Percentiles rank a stretch among this genome's conserved stretches.
Evolutionary conservation across 2,888 invertebrate species (phyloP).

Genomic region (Dendrolimus pini): DNA sequence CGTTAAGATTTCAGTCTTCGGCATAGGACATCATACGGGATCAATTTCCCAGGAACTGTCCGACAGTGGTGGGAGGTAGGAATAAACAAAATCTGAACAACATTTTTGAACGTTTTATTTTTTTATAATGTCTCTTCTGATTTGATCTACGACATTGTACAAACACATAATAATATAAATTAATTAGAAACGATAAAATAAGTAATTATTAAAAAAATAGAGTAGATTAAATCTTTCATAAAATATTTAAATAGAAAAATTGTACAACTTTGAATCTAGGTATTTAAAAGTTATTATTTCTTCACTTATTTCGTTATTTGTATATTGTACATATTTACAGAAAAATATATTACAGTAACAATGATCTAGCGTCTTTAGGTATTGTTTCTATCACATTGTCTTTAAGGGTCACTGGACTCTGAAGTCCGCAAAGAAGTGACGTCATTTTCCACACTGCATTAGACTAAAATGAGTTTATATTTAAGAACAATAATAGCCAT

Average conservation of each 20-base stretch:
- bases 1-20: conserved; percentile 41
- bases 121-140: conserved; percentile 68
- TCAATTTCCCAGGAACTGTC: conserved; percentile 44
- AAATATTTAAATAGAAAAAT: conserved; percentile 70
- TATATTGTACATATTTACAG: conserved; percentile 75
- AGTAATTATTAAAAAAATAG: conserved; percentile 70
- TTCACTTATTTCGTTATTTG: conserved; percentile 59
- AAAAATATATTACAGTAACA: conserved; percentile 73
- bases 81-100: conserved; percentile 52
- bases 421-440: background rate
- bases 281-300: conserved; percentile 55
- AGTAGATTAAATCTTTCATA: conserved; percentile 73
- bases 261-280: conserved; percentile 74
- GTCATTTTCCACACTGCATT: background rate
- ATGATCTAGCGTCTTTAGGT: conserved; percentile 75
- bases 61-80: conserved; percentile 54
- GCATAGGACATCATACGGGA: conserved; percentile 46
- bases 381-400: conserved; percentile 73
- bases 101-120: conserved; percentile 72
- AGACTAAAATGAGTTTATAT: background rate
- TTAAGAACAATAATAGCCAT: background rate
- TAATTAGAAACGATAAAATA: conserved; percentile 74
- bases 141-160: conserved; percentile 69
- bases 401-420: conserved; percentile 22
- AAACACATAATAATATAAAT: conserved; percentile 73